Evolutionary conservation across 2,113 vertebrate species (phyloP), one percentile per base, ranked within the genome.

Genomic region (Echinops telfairi): DNA sequence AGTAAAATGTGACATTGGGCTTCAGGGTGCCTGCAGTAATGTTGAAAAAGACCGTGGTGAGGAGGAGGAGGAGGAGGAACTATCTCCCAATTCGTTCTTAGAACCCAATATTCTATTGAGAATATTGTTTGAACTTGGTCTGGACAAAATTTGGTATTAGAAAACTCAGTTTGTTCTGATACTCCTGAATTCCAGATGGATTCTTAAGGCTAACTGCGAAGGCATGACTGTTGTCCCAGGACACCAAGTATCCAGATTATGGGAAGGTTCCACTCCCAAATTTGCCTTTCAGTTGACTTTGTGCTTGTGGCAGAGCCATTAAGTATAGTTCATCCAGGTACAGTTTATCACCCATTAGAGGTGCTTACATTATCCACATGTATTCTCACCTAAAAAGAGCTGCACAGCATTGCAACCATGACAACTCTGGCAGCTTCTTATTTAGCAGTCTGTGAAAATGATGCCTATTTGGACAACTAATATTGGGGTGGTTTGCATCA

Each of bases 21-120:
- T 53, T 53, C 47, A 53, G 47, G 47, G 47, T 14, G 9, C 47
- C n/a, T n/a, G 43, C 43, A 47, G 10, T 47, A 6, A 47, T 47
- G 43, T 47, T 47, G 10, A 47, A 47, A 47, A 47, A 47, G 43
- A 47, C 43, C 43, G 10, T 10, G 43, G 43, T 47, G 43, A 10
- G n/a, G n/a, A n/a, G n/a, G n/a, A n/a, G 8, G 4, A 94, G 47
- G 47, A 53, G 47, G 47, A 53, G 47, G 47, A 53, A 53, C 66
- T n/a, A 66, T 20, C n/a, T 81, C 3, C 47, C 68, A 88, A 78
- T n/a, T 92, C 68, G 82, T 96, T 85, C 23, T 58, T 40, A 33
- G 43, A 83, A 25, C 9, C 23, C 73, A 43, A 11, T 40, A 1
- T 22, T 88, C 31, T 15, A 23, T 27, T 57, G 25, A 62, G 3